Conservation (phyloP, 2,113 vertebrate species). For the Garra rufa region DNA sequence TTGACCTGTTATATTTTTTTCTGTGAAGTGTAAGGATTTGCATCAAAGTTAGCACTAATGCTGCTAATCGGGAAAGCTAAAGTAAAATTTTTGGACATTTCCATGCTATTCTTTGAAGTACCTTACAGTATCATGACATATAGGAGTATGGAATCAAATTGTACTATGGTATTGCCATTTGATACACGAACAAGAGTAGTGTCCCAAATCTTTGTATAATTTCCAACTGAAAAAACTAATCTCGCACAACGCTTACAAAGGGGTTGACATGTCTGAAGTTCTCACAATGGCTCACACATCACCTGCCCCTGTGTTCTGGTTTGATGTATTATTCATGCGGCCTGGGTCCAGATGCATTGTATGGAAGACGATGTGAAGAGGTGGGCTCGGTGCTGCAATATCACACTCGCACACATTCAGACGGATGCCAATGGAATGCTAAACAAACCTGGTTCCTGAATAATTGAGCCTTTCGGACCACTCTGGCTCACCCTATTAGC, state of each 20-base stretch:
- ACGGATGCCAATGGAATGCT: constrained; percentile 57
- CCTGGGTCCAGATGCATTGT: constrained; percentile 27
- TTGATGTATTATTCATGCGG: constrained; percentile 47
- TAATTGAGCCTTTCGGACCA: constrained; percentile 58
- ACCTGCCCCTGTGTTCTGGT: constrained; percentile 38
- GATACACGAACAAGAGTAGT: background rate
- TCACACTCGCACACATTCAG: constrained; percentile 31
- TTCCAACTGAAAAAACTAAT: background rate
- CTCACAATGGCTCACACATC: constrained; percentile 46
- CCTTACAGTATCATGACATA: background rate
- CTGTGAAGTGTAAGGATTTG: background rate
- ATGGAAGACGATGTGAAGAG: background rate
- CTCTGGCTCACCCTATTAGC: constrained; percentile 54
- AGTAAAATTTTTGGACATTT: too few relatives aligned
- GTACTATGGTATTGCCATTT: background rate
- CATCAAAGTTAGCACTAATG: background rate
- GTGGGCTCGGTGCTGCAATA: constrained; percentile 18
- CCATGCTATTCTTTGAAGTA: too few relatives aligned
- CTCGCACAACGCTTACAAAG: background rate
- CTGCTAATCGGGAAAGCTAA: too few relatives aligned
- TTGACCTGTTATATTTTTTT: background rate
- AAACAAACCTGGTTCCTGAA: constrained; percentile 60
- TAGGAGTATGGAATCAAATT: background rate
- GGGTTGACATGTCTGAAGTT: background rate
- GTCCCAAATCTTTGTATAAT: background rate